phyloP scores from a whole-genome alignment of 1,140 invertebrate species.

The Scaptomyza montana region DNA sequence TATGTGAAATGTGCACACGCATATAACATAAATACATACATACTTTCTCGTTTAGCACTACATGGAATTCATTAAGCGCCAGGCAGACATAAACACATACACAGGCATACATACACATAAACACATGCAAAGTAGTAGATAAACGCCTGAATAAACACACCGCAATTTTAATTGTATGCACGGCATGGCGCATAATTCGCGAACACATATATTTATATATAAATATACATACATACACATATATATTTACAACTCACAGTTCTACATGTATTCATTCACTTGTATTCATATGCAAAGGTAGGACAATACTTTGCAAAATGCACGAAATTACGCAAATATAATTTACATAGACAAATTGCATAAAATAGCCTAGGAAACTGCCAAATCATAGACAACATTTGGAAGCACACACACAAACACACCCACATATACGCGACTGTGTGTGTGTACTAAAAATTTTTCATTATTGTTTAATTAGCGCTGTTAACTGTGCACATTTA shows the following conservation, averaged over 20 bases:
- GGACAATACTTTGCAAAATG: constrained; percentile 39
- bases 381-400: constrained; percentile 18
- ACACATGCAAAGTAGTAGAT: constrained; percentile 17
- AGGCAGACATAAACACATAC: constrained; percentile 6
- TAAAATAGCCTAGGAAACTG: constrained; percentile 30
- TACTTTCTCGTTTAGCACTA: constrained; percentile 7
- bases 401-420: background rate
- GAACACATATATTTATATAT: background rate
- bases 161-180: constrained; percentile 47
- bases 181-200: constrained; percentile 39
- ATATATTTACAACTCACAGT: background rate
- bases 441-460: constrained; percentile 2
- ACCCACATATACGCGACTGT: background rate
- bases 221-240: constrained; percentile 2
- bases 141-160: constrained; percentile 47
- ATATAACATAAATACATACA: too few species aligned
- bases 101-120: background rate
- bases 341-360: constrained; percentile 52
- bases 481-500: constrained; percentile 17
- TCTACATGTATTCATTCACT: constrained; percentile 13
- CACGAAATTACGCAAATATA: constrained; percentile 48
- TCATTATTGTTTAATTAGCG: constrained; percentile 30
- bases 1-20: background rate
- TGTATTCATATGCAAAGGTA: constrained; percentile 25
- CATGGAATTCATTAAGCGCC: constrained; percentile 40